These are phyloP conservation scores for Ostrea edulis DNA, from an alignment of 1,140 invertebrate genomes.

Conservation along the genomic window DNA sequence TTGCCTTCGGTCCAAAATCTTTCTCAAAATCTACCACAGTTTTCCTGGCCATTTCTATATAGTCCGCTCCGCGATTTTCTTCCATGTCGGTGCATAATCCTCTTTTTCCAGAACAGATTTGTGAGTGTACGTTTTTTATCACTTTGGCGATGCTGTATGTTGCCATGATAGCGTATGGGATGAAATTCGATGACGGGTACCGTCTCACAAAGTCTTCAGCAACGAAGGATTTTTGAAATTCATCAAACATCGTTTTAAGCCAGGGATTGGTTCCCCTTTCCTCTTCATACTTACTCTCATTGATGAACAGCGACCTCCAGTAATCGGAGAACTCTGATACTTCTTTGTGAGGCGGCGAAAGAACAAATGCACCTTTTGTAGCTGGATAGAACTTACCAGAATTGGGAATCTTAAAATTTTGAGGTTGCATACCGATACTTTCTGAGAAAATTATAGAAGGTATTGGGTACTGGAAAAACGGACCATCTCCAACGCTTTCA, in stretches of 20 bases:
- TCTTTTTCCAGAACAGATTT: background rate
- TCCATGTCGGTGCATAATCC: constrained; percentile 5
- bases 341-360: background rate
- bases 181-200: background rate
- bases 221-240: background rate
- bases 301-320: constrained; percentile 8
- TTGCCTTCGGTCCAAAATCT: background rate
- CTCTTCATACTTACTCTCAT: constrained; percentile 3
- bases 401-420: background rate
- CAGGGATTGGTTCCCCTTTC: background rate
- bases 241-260: background rate
- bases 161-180: constrained; percentile 24
- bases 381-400: background rate
- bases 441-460: constrained; percentile 32
- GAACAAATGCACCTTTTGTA: constrained; percentile 9
- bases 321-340: background rate
- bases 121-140: background rate
- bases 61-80: background rate
- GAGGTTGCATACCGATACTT: background rate
- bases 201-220: background rate
- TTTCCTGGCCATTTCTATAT: background rate
- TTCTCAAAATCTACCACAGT: constrained; percentile 27
- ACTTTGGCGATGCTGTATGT: constrained; percentile 23
- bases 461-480: background rate
- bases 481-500: background rate